These are phyloP conservation scores for Agonum fuliginosum DNA, from an alignment of 2,888 invertebrate species.

Conservation along the genomic window DNA sequence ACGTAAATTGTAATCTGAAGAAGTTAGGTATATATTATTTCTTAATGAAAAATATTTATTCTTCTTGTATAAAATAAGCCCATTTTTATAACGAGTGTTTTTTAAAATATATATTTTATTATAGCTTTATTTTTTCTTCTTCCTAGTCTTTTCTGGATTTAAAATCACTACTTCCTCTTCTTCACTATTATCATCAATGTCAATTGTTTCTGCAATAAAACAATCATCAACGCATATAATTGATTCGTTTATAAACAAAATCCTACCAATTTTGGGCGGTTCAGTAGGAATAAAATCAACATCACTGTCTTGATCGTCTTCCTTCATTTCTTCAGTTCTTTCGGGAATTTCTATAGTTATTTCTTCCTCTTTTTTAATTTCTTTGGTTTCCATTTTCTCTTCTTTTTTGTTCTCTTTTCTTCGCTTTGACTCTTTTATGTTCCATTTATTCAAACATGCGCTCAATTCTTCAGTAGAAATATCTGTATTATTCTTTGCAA, in stretches of 20 bases:
- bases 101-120: no score
- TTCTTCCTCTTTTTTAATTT: constrained; percentile 44
- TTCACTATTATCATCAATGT: constrained; percentile 68
- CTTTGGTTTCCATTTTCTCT: constrained; percentile 45
- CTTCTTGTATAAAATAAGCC: constrained; percentile 58
- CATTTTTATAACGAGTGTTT: constrained; percentile 60
- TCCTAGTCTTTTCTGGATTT: constrained; percentile 66
- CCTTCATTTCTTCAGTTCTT: constrained; percentile 60
- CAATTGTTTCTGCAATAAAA: constrained; percentile 61
- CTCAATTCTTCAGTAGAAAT: constrained; percentile 64
- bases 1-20: constrained; percentile 9
- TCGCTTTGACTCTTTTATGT: constrained; percentile 37
- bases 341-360: no score
- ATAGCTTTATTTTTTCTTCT: constrained; percentile 63
- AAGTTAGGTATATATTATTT: constrained; percentile 28
- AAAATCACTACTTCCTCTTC: constrained; percentile 70
- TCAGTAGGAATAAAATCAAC: constrained; percentile 66
- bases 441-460: constrained; percentile 67
- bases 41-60: constrained; percentile 29
- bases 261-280: constrained; percentile 59
- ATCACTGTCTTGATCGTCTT: constrained; percentile 66
- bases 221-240: not conserved
- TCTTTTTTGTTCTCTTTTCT: constrained; percentile 62
- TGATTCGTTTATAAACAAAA: constrained; percentile 21
- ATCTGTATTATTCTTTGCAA: constrained; percentile 15